Evolutionary conservation across 2,113 vertebrate genomes (phyloP).

Genomic region (Callocephalon fimbriatum): DNA sequence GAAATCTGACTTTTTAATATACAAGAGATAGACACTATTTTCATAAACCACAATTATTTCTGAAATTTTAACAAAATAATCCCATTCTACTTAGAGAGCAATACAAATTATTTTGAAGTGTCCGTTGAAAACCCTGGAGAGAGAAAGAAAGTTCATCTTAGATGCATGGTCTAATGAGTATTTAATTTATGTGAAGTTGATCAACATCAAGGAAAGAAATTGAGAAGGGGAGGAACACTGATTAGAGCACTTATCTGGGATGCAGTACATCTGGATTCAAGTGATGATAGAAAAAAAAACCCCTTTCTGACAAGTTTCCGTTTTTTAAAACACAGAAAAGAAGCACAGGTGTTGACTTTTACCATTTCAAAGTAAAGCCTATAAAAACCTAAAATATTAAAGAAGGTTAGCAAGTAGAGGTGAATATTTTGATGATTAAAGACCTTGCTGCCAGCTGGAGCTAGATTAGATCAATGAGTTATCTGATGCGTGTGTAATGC

Average conservation of each 20-base stretch:
- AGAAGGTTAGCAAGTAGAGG: not conserved
- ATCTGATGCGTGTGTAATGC: not conserved
- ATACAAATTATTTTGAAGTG: constrained; percentile 47
- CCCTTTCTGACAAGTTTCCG: fast-evolving
- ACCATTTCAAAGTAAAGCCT: not conserved
- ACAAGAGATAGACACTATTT: not conserved
- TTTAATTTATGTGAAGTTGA: constrained; percentile 43
- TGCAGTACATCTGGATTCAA: not conserved
- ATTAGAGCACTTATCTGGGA: not conserved
- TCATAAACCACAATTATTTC: not conserved
- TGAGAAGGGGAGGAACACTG: not conserved
- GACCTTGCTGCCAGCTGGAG: not conserved
- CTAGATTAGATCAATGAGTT: not conserved
- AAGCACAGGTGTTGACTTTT: not conserved
- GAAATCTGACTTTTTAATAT: not conserved
- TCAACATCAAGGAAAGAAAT: constrained; percentile 26
- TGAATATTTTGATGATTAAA: not conserved
- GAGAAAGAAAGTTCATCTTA: not conserved
- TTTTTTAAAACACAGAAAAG: not conserved
- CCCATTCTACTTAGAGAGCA: not conserved
- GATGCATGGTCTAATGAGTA: not conserved
- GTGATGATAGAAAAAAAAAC: not conserved
- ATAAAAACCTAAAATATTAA: not conserved
- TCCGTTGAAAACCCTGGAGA: not conserved
- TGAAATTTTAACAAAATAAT: not conserved